These are phyloP conservation scores for Hipparchia semele DNA, from an alignment of 2,888 invertebrate species.

Conservation along the genomic window DNA sequence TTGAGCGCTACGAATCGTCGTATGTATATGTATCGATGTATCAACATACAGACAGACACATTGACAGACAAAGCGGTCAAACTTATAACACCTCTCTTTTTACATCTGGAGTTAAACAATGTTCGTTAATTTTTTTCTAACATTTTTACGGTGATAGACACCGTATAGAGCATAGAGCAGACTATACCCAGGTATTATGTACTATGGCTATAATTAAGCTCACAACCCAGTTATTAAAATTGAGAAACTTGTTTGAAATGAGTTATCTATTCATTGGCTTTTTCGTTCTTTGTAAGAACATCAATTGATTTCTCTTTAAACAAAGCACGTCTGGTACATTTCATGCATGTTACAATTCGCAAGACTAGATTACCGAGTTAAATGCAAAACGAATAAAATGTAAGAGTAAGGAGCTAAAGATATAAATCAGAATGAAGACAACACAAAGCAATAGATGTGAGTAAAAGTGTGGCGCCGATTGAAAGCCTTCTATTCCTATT, in stretches of 20 bases:
- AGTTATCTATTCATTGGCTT: constrained; percentile 2
- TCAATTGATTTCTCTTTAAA: constrained; percentile 22
- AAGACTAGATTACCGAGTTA: constrained; percentile 41
- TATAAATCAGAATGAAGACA: constrained; percentile 64
- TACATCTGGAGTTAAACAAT: background rate
- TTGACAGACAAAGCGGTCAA: too few species aligned
- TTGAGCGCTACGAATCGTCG: too few species aligned
- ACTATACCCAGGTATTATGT: too few species aligned
- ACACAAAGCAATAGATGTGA: constrained; percentile 55
- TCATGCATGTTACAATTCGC: constrained; percentile 17
- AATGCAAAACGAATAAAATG: constrained; percentile 52
- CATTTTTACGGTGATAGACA: background rate
- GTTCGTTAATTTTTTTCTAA: background rate
- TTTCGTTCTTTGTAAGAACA: background rate
- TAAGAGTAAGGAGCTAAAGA: constrained; percentile 56
- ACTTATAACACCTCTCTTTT: too few species aligned
- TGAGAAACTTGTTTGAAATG: background rate
- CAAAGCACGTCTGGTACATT: constrained; percentile 2
- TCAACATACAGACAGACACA: too few species aligned
- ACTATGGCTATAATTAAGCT: background rate
- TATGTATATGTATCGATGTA: too few species aligned
- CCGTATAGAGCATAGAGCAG: too few species aligned
- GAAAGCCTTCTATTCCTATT: constrained; percentile 63
- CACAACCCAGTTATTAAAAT: constrained; percentile 14
- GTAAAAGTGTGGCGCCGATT: constrained; percentile 75